These are phyloP conservation scores for Chitala chitala DNA, from an alignment of 2,113 vertebrate species.

Conservation along the genomic window DNA sequence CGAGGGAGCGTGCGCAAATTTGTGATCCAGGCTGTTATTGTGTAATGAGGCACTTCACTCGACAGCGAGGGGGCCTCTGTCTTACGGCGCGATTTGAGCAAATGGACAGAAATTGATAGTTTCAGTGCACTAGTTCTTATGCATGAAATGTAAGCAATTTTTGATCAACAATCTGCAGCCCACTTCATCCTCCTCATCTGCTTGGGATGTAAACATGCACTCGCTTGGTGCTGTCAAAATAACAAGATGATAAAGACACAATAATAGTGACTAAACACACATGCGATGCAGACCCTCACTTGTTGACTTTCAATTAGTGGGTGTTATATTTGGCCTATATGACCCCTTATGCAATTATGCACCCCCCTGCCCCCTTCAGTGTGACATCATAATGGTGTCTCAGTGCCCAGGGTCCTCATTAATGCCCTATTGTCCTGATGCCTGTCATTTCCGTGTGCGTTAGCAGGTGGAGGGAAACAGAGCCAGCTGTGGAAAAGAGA, in stretches of 20 bases:
- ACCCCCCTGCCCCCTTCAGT: no score
- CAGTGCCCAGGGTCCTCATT: background rate
- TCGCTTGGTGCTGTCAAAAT: background rate
- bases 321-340: background rate
- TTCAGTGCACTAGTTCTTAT: constrained; percentile 16
- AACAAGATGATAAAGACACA: background rate
- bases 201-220: no score
- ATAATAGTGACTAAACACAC: background rate
- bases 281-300: background rate
- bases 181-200: no score
- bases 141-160: constrained; percentile 21
- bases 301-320: background rate
- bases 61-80: background rate
- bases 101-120: constrained; percentile 23
- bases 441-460: no score
- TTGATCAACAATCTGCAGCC: background rate
- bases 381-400: background rate
- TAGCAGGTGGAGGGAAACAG: no score
- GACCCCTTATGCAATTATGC: background rate
- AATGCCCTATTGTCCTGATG: no score
- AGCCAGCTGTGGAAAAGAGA: no score
- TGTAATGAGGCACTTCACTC: background rate
- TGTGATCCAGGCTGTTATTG: background rate
- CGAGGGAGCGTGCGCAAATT: background rate
- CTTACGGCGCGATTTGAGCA: background rate